Conservation (phyloP, 23 tunicate genomes). For the Halocynthia roretzi region DNA sequence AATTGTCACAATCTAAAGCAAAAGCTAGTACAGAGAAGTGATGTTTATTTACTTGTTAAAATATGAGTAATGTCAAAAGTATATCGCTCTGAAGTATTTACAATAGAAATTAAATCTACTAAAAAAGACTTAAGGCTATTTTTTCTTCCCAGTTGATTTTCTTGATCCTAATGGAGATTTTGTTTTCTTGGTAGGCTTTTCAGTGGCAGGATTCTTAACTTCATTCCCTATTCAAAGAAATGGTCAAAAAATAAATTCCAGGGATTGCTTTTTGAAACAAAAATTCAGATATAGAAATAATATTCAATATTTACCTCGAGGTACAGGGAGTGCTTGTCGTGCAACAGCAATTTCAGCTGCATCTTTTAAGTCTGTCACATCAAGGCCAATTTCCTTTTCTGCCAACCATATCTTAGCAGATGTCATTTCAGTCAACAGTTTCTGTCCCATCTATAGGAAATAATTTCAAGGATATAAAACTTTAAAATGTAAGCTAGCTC, state of each 20-base stretch:
- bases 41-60: too few species aligned
- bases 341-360: conserved; percentile 46
- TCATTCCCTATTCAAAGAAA: not conserved
- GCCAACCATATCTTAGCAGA: conserved; percentile 31
- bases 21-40: too few species aligned
- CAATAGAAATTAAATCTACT: not conserved
- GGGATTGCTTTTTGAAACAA: not conserved
- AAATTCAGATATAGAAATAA: not conserved
- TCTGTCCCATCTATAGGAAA: conserved; percentile 28
- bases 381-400: conserved; percentile 33
- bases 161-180: conserved; percentile 24
- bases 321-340: conserved; percentile 57
- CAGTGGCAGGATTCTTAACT: not conserved
- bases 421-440: conserved; percentile 42
- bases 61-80: too few species aligned
- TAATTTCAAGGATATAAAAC: not conserved
- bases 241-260: not conserved
- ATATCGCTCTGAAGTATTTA: too few species aligned
- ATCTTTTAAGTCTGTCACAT: conserved; percentile 41
- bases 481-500: too few species aligned
- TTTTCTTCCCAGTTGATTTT: conserved; percentile 30
- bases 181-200: conserved; percentile 13
- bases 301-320: conserved; percentile 2
- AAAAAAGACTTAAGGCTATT: not conserved
- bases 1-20: too few species aligned